Percentiles rank a stretch among this genome's conserved stretches.
Evolutionary conservation across 2,113 vertebrate species (phyloP).

Genomic region (Laticauda colubrina): DNA sequence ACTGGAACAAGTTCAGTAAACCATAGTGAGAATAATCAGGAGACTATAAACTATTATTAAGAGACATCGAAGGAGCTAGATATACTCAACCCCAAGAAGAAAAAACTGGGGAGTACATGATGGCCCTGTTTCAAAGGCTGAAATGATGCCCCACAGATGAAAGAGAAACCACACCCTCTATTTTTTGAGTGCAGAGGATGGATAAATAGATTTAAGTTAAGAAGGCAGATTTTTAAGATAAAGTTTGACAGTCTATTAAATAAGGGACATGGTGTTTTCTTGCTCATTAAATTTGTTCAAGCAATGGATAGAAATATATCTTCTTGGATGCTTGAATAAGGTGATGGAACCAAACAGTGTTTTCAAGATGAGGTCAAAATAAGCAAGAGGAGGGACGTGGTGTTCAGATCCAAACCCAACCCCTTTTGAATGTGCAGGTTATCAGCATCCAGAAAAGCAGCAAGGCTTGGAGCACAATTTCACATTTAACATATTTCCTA

Average conservation of each 20-base stretch:
- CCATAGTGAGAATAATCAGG: not conserved
- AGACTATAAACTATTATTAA: not conserved
- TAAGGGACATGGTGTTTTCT: not conserved
- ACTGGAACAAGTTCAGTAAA: not conserved
- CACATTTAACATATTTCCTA: not conserved
- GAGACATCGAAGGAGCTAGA: not conserved
- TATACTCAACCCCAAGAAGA: not conserved
- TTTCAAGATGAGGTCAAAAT: not conserved
- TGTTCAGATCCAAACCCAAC: not conserved
- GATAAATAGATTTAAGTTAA: not conserved
- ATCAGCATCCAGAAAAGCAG: not conserved
- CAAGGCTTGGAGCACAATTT: not conserved
- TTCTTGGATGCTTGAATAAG: not conserved
- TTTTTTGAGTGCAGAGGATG: not conserved
- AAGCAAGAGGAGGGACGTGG: not conserved
- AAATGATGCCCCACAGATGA: not conserved
- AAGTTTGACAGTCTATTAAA: not conserved
- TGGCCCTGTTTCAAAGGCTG: not conserved
- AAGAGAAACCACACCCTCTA: not conserved
- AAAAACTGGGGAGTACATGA: not conserved
- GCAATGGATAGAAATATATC: not conserved
- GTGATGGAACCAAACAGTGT: not conserved
- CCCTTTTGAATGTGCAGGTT: not conserved
- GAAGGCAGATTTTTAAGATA: not conserved
- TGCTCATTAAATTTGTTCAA: not conserved